A percentile compares a stretch with the other conserved stretches of the same genome.
These are phyloP conservation scores for Spodoptera littoralis DNA, from an alignment of 2,888 invertebrate species.

Conservation along the genomic window DNA sequence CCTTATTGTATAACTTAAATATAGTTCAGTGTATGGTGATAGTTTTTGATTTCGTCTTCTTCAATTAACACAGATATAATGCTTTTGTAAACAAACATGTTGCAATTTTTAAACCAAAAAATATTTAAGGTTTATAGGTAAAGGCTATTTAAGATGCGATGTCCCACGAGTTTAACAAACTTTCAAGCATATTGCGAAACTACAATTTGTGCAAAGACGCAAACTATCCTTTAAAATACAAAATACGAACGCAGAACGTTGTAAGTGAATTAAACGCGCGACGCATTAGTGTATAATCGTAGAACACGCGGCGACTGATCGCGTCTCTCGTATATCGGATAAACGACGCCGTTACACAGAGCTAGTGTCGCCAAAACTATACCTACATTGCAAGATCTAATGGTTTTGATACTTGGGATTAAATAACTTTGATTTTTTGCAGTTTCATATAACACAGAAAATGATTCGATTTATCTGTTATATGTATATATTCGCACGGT, in stretches of 20 bases:
- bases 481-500: too few relatives aligned
- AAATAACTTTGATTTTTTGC: too few relatives aligned
- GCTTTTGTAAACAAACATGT: too few relatives aligned
- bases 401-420: constrained; percentile 62
- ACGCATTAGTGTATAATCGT: constrained; percentile 78
- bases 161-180: not conserved
- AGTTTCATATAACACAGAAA: too few relatives aligned
- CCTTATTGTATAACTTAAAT: too few relatives aligned
- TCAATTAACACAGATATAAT: too few relatives aligned
- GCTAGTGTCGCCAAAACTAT: constrained; percentile 76
- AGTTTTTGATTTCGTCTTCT: too few relatives aligned
- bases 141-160: too few relatives aligned
- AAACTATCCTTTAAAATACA: constrained; percentile 26
- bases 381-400: constrained; percentile 14
- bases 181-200: not conserved
- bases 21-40: too few relatives aligned
- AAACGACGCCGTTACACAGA: constrained; percentile 80
- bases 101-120: too few relatives aligned
- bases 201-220: constrained; percentile 14
- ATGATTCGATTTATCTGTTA: too few relatives aligned
- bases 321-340: constrained; percentile 75
- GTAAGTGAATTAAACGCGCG: constrained; percentile 75
- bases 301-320: constrained; percentile 72
- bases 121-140: too few relatives aligned
- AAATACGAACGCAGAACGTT: constrained; percentile 60